Conservation (phyloP, 2,113 vertebrate genomes). For the Ailurus styani region DNA sequence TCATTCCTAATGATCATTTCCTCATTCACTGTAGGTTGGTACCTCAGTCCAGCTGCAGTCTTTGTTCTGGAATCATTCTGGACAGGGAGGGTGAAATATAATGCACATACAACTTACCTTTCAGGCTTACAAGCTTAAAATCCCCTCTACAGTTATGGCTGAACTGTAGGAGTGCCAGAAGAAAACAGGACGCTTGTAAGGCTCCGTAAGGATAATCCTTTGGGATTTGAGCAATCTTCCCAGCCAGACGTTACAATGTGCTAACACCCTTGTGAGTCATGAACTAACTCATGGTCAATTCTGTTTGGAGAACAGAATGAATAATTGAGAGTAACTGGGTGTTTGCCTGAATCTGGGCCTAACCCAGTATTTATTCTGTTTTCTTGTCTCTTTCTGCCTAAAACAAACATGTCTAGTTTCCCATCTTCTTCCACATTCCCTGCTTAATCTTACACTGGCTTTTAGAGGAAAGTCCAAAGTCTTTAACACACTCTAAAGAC, state of each 20-base stretch:
- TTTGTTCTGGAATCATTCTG: conserved; percentile 18
- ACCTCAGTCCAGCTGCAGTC: background rate
- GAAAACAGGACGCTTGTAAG: conserved; percentile 51
- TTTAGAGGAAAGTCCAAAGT: conserved; percentile 10
- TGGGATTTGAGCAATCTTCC: conserved; percentile 71
- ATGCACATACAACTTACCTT: background rate
- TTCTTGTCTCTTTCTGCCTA: conserved; percentile 66
- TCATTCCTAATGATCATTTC: background rate
- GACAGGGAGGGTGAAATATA: background rate
- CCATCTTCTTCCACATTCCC: conserved; percentile 18
- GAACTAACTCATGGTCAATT: conserved; percentile 72
- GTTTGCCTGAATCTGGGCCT: conserved; percentile 66
- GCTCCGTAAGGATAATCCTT: conserved; percentile 57
- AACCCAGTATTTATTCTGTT: conserved; percentile 67
- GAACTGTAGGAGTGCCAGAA: conserved; percentile 15
- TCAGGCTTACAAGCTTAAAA: background rate
- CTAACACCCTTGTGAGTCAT: conserved; percentile 77
- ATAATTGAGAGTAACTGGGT: conserved; percentile 71
- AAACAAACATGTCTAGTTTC: conserved; percentile 68
- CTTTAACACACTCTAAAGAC: background rate
- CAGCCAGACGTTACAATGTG: conserved; percentile 74
- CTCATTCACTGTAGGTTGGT: background rate
- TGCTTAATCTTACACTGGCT: conserved; percentile 46
- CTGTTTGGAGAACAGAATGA: conserved; percentile 73
- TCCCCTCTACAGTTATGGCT: background rate